Conservation (phyloP, 2,113 vertebrate genomes). For the Stigmatopora argus region DNA sequence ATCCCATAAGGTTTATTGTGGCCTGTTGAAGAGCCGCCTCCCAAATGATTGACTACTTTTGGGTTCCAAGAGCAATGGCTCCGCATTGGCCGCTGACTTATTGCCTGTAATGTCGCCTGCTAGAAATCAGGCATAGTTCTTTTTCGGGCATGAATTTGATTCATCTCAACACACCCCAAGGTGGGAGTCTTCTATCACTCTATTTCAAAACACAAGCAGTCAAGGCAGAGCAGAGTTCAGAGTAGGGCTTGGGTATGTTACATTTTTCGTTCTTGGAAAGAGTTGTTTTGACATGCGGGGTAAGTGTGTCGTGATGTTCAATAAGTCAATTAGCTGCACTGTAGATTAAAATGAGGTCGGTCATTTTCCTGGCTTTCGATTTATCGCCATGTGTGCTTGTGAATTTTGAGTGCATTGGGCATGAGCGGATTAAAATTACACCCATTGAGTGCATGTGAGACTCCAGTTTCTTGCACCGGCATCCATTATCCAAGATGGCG, state of each 20-base stretch:
- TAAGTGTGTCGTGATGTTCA: too few species aligned
- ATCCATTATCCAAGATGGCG: too few species aligned
- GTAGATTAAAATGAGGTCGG: too few species aligned
- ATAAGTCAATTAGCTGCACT: too few species aligned
- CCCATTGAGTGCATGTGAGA: too few species aligned
- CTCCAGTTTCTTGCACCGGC: too few species aligned
- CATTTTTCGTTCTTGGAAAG: too few species aligned
- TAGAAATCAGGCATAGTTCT: not conserved
- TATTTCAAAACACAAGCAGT: not conserved
- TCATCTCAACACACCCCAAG: not conserved
- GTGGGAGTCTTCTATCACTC: not conserved
- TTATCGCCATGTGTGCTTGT: too few species aligned
- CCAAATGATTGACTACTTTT: slow-evolving; percentile 15
- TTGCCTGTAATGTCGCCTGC: not conserved
- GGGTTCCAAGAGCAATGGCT: slow-evolving; percentile 1
- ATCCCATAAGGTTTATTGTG: slow-evolving; percentile 4
- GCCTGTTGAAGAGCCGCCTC: slow-evolving; percentile 7
- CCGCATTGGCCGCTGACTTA: not conserved
- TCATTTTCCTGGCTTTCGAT: too few species aligned
- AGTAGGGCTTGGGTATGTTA: not conserved
- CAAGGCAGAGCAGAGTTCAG: not conserved
- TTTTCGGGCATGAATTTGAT: not conserved
- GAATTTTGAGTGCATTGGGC: too few species aligned
- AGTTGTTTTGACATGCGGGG: too few species aligned
- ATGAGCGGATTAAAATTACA: too few species aligned